Conservation (phyloP, 1,140 invertebrate genomes). For the Mercenaria mercenaria region DNA sequence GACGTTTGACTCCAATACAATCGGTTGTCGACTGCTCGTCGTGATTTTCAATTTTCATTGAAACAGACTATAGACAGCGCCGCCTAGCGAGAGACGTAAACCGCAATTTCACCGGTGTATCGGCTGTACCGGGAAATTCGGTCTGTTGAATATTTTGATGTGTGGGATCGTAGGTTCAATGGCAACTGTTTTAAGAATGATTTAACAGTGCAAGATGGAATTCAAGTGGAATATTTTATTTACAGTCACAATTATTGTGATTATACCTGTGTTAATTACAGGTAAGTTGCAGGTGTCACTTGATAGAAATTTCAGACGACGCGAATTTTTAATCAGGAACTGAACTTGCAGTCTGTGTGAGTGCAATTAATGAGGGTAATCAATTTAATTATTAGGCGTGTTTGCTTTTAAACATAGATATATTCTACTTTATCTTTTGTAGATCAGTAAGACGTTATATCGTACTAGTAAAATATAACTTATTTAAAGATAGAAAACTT, state of each 20-base stretch:
- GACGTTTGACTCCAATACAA: too few relatives aligned
- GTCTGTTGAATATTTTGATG: background rate
- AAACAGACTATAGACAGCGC: slow-evolving; percentile 39
- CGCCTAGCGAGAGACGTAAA: slow-evolving; percentile 14
- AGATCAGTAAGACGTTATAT: too few relatives aligned
- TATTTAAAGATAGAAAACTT: too few relatives aligned
- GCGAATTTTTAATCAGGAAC: slow-evolving; percentile 4
- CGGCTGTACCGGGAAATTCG: slow-evolving; percentile 29
- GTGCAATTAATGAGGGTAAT: too few relatives aligned
- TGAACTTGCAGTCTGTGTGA: background rate
- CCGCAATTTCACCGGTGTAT: slow-evolving; percentile 1
- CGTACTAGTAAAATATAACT: too few relatives aligned
- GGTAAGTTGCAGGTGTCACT: slow-evolving; percentile 34
- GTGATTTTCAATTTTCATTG: background rate
- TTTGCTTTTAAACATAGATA: too few relatives aligned
- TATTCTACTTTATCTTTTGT: too few relatives aligned
- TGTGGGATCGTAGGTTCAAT: background rate
- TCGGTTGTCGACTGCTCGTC: too few relatives aligned
- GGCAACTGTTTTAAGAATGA: slow-evolving; percentile 1
- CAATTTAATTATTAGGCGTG: too few relatives aligned
- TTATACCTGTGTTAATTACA: slow-evolving; percentile 39
- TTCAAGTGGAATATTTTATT: background rate
- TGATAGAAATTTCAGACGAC: slow-evolving; percentile 7
- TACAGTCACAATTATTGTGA: background rate
- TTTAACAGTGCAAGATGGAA: slow-evolving; percentile 42